phyloP scores from a whole-genome alignment of 1,140 invertebrate species.

The Plutomurus gul region DNA sequence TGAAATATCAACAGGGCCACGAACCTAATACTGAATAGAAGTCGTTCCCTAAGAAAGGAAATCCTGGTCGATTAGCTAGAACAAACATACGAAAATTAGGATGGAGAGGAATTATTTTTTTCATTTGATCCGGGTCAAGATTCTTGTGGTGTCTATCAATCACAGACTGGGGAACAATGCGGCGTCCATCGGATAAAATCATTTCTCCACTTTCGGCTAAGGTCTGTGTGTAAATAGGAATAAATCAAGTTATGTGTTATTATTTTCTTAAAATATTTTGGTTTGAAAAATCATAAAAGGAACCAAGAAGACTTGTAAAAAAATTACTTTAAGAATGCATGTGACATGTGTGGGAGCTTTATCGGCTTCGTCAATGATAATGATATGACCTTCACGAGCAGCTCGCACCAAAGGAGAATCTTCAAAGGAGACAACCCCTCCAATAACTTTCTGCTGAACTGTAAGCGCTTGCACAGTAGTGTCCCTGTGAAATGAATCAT shows the following conservation, averaged over 20 bases:
- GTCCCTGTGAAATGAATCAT: conserved; percentile 69
- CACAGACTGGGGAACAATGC: conserved; percentile 71
- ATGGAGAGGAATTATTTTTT: conserved; percentile 74
- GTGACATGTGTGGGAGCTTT: conserved; percentile 91
- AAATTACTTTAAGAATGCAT: conserved; percentile 79
- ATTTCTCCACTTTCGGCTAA: conserved; percentile 93
- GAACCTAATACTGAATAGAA: conserved; percentile 85
- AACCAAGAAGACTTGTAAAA: background rate
- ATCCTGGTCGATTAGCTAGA: conserved; percentile 93
- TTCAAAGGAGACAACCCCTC: conserved; percentile 84
- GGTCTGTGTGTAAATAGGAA: conserved; percentile 62
- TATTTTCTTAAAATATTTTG: no score
- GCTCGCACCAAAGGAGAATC: conserved; percentile 93
- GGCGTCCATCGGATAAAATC: conserved; percentile 89
- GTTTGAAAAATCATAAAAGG: background rate
- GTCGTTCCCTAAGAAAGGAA: conserved; percentile 96
- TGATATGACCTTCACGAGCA: conserved; percentile 82
- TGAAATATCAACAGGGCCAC: no score
- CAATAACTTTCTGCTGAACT: conserved; percentile 78
- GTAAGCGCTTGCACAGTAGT: conserved; percentile 95
- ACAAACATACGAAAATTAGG: conserved; percentile 89
- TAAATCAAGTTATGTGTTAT: background rate
- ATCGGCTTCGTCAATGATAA: conserved; percentile 83
- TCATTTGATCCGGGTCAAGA: conserved; percentile 45
- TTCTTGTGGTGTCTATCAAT: conserved; percentile 39